Percentiles rank a stretch among this genome's conserved stretches.
Evolutionary conservation across 2,888 invertebrate species (phyloP).

Genomic region (Rhagium mordax): DNA sequence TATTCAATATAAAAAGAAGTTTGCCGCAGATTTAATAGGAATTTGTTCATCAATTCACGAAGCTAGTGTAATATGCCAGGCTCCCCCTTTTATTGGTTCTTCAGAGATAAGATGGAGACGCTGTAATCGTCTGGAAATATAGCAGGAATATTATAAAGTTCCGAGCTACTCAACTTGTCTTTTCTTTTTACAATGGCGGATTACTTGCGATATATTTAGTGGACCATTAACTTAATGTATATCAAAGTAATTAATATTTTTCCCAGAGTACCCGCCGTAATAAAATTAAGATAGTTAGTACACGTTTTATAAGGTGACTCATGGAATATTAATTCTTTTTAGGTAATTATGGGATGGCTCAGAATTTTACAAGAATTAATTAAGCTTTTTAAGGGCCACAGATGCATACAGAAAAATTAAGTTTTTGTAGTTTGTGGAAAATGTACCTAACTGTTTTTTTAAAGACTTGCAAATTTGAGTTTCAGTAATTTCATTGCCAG

Average conservation of each 20-base stretch:
- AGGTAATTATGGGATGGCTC: not conserved
- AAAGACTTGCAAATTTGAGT: too few species aligned
- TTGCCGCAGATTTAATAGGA: slow-evolving; percentile 71
- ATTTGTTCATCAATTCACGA: slow-evolving; percentile 72
- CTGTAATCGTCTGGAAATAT: slow-evolving; percentile 57
- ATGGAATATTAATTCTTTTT: not conserved
- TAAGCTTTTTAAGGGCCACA: too few species aligned
- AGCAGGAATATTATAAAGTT: slow-evolving; percentile 58
- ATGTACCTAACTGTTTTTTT: too few species aligned
- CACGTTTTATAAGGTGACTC: not conserved
- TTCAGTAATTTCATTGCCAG: too few species aligned
- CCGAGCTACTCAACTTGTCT: slow-evolving; percentile 34
- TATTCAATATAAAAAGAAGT: slow-evolving; percentile 71
- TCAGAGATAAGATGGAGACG: slow-evolving; percentile 56
- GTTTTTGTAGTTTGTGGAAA: too few species aligned
- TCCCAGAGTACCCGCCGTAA: not conserved
- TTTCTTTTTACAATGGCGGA: slow-evolving; percentile 34
- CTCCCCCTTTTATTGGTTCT: slow-evolving; percentile 61
- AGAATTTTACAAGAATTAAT: not conserved
- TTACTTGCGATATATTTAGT: slow-evolving; percentile 40
- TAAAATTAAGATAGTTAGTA: not conserved
- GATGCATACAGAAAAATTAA: too few species aligned
- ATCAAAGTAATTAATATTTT: slow-evolving; percentile 12
- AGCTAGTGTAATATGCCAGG: slow-evolving; percentile 62
- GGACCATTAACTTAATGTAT: slow-evolving; percentile 28